These are phyloP conservation scores for Pantala flavescens DNA, from an alignment of 1,140 invertebrate genomes.

Conservation along the genomic window DNA sequence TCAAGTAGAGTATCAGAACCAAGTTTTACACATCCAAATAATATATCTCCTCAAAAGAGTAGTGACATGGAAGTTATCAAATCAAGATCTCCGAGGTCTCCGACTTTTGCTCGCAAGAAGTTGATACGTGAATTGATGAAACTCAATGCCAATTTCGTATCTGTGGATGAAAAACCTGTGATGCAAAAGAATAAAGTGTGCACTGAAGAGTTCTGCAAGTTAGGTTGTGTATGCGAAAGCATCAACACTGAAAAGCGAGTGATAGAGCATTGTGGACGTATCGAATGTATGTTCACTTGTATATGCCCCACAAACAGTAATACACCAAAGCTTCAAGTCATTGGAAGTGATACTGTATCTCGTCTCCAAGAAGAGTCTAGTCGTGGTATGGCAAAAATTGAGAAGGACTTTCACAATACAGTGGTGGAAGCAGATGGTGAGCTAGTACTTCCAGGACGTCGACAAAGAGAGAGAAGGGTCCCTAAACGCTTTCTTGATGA, in stretches of 20 bases:
- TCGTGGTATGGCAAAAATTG: background rate
- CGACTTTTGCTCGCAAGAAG: background rate
- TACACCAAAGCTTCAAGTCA: background rate
- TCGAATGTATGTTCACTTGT: constrained; percentile 25
- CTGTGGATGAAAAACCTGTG: background rate
- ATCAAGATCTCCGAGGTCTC: background rate
- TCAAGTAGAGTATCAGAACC: background rate
- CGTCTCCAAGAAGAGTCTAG: constrained; percentile 4
- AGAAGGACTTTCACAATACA: constrained; percentile 7
- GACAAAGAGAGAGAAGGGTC: background rate
- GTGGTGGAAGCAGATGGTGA: background rate
- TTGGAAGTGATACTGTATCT: background rate
- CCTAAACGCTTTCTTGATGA: constrained; percentile 6
- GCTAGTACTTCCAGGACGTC: constrained; percentile 7
- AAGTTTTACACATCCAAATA: background rate
- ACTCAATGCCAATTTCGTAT: background rate
- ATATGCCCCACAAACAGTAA: constrained; percentile 15
- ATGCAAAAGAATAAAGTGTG: background rate
- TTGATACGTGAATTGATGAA: background rate
- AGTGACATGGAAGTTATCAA: background rate
- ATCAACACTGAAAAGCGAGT: constrained; percentile 16
- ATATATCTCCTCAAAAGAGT: background rate
- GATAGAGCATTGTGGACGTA: constrained; percentile 21
- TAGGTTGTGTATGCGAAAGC: constrained; percentile 24
- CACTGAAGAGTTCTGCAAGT: constrained; percentile 19